These are phyloP conservation scores for Troides oblongomaculatus DNA, from an alignment of 2,888 invertebrate species.

Conservation along the genomic window DNA sequence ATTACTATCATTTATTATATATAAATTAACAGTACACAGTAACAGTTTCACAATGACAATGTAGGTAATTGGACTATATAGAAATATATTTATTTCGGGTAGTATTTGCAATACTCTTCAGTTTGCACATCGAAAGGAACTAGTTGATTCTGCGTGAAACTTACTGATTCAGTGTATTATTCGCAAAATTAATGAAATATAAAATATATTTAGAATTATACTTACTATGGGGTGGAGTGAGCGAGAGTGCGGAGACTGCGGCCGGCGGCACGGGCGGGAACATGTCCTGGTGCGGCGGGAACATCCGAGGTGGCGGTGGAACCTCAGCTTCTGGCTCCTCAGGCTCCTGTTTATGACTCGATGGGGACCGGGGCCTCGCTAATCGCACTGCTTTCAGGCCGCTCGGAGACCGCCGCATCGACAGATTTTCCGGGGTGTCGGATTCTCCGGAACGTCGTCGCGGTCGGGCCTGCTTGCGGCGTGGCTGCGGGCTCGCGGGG, in stretches of 20 bases:
- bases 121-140: not conserved
- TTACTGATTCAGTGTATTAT: not conserved
- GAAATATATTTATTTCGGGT: not conserved
- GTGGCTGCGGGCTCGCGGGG: slow-evolving; percentile 89
- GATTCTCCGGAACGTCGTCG: slow-evolving; percentile 90
- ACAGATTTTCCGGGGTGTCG: slow-evolving; percentile 81
- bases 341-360: slow-evolving; percentile 65
- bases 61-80: not conserved
- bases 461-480: slow-evolving; percentile 92
- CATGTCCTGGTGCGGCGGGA: slow-evolving; percentile 81
- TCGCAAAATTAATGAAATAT: not conserved
- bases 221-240: slow-evolving; percentile 92
- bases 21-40: too few species aligned
- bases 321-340: slow-evolving; percentile 72
- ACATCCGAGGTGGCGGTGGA: slow-evolving; percentile 79
- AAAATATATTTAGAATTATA: slow-evolving; percentile 40
- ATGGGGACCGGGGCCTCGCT: slow-evolving; percentile 56
- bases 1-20: not conserved
- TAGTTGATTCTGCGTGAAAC: not conserved
- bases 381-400: slow-evolving; percentile 68
- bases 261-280: slow-evolving; percentile 85
- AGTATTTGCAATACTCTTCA: not conserved
- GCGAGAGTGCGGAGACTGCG: slow-evolving; percentile 86
- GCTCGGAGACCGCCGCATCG: slow-evolving; percentile 78
- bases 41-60: not conserved